phyloP scores from a whole-genome alignment of 2,797 vertebrate genomes.

The Tinamus major region DNA sequence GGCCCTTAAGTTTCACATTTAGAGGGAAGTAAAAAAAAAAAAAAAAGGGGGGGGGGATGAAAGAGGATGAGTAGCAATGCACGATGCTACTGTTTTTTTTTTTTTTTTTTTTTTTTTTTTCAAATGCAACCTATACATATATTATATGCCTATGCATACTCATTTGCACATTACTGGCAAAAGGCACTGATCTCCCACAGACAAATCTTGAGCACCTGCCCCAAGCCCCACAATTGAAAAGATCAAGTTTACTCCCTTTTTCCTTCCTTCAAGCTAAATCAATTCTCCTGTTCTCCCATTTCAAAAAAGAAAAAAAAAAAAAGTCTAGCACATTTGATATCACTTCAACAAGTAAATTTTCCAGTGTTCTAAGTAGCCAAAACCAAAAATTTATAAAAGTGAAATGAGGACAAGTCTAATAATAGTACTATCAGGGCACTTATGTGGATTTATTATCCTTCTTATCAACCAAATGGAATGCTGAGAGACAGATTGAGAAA shows the following conservation, averaged over 20 bases:
- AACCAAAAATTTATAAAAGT: not conserved
- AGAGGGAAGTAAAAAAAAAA: not conserved
- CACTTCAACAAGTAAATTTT: not conserved
- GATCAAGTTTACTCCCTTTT: not conserved
- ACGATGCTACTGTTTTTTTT: not conserved
- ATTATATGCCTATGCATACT: not conserved
- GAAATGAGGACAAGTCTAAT: not conserved
- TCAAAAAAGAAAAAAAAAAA: not conserved
- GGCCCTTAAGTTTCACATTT: not conserved
- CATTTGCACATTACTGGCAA: not conserved
- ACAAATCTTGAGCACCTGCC: not conserved
- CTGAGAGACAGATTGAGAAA: not conserved
- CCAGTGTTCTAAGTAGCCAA: not conserved
- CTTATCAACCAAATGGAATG: not conserved
- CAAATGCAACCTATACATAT: not conserved
- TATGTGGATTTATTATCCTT: not conserved
- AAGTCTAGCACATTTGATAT: not conserved
- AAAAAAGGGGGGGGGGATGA: no score
- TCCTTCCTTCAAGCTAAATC: not conserved
- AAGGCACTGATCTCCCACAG: not conserved
- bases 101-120: not conserved
- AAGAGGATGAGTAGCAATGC: not conserved
- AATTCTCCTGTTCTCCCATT: not conserved
- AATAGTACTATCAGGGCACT: not conserved
- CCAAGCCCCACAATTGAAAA: not conserved